Base-by-base conservation (phyloP, 2,113 vertebrate genomes). In the Erythrocercus mccallii region DNA sequence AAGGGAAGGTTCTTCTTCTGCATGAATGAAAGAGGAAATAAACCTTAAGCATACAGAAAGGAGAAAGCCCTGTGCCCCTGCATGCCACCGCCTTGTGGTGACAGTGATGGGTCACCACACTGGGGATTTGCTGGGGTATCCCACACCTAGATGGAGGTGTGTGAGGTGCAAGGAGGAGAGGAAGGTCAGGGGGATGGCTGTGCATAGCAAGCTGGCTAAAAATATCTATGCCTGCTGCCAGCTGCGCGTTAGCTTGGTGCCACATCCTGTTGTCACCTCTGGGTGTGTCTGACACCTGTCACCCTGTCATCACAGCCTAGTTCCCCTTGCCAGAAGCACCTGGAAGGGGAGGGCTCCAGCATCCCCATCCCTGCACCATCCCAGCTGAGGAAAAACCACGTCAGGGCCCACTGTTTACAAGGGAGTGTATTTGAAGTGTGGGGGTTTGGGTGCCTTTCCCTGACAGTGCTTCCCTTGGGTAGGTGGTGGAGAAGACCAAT, bases 401-500 rank as follows among this genome's bases (percentile, higher is more conserved):
- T 2, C 3, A 3, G 50, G 28, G 4, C 17, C 23, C 2, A 4
- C 40, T 31, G 3, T 27, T 14, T 57, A 11, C 38, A 15, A 11
- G 9, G 44, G 23, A 25, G 11, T 3, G 3, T 24, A 28, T 64
- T 33, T 53, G 38, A 45, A 78, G 6, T 0, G 0, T 21, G 16
- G 37, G 10, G 15, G 27, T 87, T 51, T 14, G 38, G 16, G 16
- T 15, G 10, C 33, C 50, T 81, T 66, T 31, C 24, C 24, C 19
- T 91, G 72, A 61, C 5, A 4, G 30, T 31, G 10, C 71, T 80
- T 90, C 40, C n/a, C 23, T 37, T 35, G 96, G 70, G 51, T 91
- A 99, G 99, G 99, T 99, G 78, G 99, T 99, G 74, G 99, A 99
- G 97, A 99, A 99, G 96, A 99, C 98, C 51, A 99, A 99, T 74